These are phyloP conservation scores for Daubentonia madagascariensis DNA, from an alignment of 2,113 vertebrate species.

Conservation along the genomic window DNA sequence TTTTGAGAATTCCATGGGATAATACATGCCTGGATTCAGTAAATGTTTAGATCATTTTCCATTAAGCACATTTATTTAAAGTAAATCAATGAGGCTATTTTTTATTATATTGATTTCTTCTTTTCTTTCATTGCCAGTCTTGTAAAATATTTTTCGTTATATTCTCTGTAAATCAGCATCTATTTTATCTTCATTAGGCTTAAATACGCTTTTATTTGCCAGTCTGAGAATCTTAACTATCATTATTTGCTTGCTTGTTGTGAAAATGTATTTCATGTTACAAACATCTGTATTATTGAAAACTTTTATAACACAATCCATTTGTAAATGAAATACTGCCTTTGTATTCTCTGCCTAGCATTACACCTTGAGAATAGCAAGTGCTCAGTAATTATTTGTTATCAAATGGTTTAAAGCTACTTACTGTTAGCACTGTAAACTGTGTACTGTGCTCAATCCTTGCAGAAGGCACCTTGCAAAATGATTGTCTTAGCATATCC, in stretches of 20 bases:
- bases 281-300: conserved; percentile 15
- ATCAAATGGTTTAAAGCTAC: not conserved
- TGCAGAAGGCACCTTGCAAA: not conserved
- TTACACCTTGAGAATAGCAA: not conserved
- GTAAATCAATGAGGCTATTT: conserved; percentile 37
- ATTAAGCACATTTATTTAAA: conserved; percentile 38
- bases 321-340: conserved; percentile 23
- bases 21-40: not conserved
- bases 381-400: conserved; percentile 2
- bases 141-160: conserved; percentile 15
- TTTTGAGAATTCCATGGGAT: not conserved
- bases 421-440: not conserved
- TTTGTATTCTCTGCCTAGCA: not conserved
- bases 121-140: conserved; percentile 36
- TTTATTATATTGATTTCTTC: conserved; percentile 41
- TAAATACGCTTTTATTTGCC: conserved; percentile 41
- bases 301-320: not conserved
- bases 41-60: conserved; percentile 42
- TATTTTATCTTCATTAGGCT: conserved; percentile 54
- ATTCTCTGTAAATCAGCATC: conserved; percentile 10
- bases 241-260: conserved; percentile 15
- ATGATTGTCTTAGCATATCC: not conserved
- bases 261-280: conserved; percentile 12
- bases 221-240: conserved; percentile 2
- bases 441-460: not conserved